phyloP scores from a whole-genome alignment of 2,888 invertebrate species.

The Ecliptopera silaceata region DNA sequence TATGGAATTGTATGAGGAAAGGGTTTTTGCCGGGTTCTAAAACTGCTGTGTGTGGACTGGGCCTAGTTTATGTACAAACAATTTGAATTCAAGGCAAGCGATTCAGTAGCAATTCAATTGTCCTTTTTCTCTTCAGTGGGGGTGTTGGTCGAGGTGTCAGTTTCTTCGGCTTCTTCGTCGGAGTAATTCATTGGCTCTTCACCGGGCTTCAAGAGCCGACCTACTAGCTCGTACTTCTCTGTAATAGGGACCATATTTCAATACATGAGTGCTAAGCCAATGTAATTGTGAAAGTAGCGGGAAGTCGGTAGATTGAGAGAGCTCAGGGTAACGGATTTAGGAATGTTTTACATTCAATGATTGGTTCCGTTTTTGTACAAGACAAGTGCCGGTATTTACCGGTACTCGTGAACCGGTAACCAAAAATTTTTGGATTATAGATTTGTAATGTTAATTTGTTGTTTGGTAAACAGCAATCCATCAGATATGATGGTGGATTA shows the following conservation, averaged over 20 bases:
- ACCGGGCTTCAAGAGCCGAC: constrained; percentile 94
- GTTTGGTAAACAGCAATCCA: no score
- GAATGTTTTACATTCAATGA: no score
- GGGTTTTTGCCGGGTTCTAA: not conserved
- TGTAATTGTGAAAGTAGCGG: not conserved
- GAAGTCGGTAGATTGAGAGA: not conserved
- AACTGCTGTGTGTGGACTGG: not conserved
- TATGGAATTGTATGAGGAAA: no score
- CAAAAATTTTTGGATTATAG: no score
- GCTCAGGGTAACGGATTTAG: no score
- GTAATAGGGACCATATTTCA: constrained; percentile 52
- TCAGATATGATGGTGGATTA: no score
- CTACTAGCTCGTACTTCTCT: constrained; percentile 97
- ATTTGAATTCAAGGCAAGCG: constrained; percentile 22
- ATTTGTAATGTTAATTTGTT: no score
- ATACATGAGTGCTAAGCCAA: no score
- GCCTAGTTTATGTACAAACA: constrained; percentile 15
- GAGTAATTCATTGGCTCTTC: constrained; percentile 95
- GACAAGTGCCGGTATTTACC: no score
- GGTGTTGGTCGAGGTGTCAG: constrained; percentile 61
- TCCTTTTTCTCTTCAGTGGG: constrained; percentile 63
- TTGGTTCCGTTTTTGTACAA: no score
- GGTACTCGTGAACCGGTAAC: no score
- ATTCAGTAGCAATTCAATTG: constrained; percentile 45
- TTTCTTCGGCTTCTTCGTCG: constrained; percentile 90